Base-by-base conservation (phyloP, 2,888 invertebrate species). In the Lepidonotus clava region DNA sequence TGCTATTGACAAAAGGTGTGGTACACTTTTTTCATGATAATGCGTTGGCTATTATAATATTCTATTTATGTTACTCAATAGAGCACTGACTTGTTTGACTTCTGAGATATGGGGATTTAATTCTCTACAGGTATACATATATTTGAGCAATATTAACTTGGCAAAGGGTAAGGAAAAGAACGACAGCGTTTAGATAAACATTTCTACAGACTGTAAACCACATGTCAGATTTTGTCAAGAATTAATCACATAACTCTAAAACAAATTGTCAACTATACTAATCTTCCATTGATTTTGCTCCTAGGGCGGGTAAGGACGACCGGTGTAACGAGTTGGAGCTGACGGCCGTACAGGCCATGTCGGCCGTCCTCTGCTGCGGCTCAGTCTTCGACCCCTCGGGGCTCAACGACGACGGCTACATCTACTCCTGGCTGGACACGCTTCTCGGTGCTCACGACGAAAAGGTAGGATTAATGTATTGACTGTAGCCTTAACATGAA, bases 381-480 rank as follows among this genome's bases (percentile, higher is more conserved):
- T 97, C 98, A 0, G 97, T 98, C 91, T 99, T 99, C 94, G 97
- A 98, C 91, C 96, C 97, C 0, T 95, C 96, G 80, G 97, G 97
- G 40, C 91, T 94, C 4, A 96, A 97, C 11, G 98, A 98, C 93
- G 99, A 99, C 92, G 98, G 98, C 77, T 94, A 95, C 90, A 96
- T 98, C 90, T 99, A 98, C 94, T 96, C 97, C 86, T 99, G 99
- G 99, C 95, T 99, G 86, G 97, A 98, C 94, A 96, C 97, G 91
- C 96, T 99, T 93, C 95, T 99, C 11, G 97, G 97, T 56, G 98
- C 98, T 66, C 96, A 96, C 90, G 97, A 98, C 87, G 93, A 93
- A 61, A 92, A 93, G 91, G 93, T 93, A 88, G 38, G 90, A 34
- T n/a, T n/a, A n/a, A n/a, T n/a, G n/a, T n/a, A n/a, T n/a, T n/a